phyloP scores from a whole-genome alignment of 1,140 invertebrate genomes.

The Rhopalosiphum padi region DNA sequence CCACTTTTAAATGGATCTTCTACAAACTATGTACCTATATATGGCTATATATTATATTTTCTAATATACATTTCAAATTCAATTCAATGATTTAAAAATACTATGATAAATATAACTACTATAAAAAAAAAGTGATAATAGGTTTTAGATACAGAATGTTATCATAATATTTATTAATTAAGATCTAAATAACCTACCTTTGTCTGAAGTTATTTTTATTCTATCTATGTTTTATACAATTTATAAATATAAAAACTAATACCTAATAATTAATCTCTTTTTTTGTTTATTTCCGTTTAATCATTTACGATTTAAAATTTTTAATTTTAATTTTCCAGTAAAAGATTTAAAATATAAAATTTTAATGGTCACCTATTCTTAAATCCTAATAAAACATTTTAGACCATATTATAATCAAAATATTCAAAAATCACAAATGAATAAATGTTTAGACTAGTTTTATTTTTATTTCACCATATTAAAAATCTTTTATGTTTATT shows the following conservation, averaged over 20 bases:
- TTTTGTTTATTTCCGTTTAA: not conserved
- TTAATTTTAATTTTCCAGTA: not conserved
- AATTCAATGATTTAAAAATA: too few species aligned
- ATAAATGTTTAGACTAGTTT: not conserved
- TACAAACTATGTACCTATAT: too few species aligned
- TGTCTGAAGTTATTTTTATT: too few species aligned
- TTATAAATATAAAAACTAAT: not conserved
- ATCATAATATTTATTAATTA: too few species aligned
- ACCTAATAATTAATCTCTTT: not conserved
- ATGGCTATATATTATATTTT: too few species aligned
- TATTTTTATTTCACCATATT: not conserved
- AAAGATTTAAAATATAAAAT: not conserved
- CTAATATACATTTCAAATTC: too few species aligned
- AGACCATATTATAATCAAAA: not conserved
- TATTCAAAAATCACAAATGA: not conserved
- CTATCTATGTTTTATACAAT: too few species aligned
- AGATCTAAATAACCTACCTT: too few species aligned
- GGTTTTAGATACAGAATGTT: too few species aligned
- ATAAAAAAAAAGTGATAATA: too few species aligned
- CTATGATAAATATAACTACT: too few species aligned
- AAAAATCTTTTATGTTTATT: slow-evolving; percentile 20
- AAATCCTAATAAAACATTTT: slow-evolving; percentile 2
- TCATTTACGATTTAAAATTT: not conserved
- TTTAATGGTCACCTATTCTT: not conserved
- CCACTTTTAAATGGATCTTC: too few species aligned